Evolutionary conservation across 2,888 invertebrate genomes (phyloP).

Genomic region (Venusia cambrica): DNA sequence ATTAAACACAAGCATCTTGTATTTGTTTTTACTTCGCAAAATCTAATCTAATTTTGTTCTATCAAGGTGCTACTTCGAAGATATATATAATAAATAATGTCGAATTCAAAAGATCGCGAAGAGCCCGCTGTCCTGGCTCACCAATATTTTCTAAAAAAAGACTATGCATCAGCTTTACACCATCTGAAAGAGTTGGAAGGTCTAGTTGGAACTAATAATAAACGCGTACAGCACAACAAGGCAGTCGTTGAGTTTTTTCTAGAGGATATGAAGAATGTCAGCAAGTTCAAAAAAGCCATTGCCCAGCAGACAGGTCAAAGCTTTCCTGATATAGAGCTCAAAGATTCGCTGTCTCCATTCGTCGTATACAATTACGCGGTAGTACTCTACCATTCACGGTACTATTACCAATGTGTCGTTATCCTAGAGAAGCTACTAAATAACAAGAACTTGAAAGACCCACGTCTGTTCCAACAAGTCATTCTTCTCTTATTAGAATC

Average conservation of each 20-base stretch:
- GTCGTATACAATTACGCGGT: conserved; percentile 90
- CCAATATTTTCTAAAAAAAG: conserved; percentile 83
- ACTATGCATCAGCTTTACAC: conserved; percentile 82
- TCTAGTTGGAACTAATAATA: conserved; percentile 82
- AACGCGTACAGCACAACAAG: conserved; percentile 91
- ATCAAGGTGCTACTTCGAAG: too few relatives aligned
- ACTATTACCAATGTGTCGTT: conserved; percentile 84
- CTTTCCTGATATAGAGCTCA: conserved; percentile 65
- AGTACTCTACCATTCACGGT: conserved; percentile 87
- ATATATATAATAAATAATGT: conserved; percentile 38
- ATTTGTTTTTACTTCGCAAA: too few relatives aligned
- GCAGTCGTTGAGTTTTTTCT: conserved; percentile 91
- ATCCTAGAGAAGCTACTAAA: conserved; percentile 62
- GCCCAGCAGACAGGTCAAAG: conserved; percentile 80
- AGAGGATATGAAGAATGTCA: conserved; percentile 86
- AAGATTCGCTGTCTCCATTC: conserved; percentile 57
- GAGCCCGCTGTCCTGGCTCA: conserved; percentile 83
- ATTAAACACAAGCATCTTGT: too few relatives aligned
- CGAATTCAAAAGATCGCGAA: conserved; percentile 52
- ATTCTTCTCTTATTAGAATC: conserved; percentile 65
- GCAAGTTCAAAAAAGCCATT: conserved; percentile 85
- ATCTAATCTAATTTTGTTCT: too few relatives aligned
- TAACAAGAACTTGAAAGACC: conserved; percentile 61
- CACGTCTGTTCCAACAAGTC: conserved; percentile 57
- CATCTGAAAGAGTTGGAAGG: conserved; percentile 84